These are phyloP conservation scores for Anoplopoma fimbria DNA, from an alignment of 2,113 vertebrate species.

Conservation along the genomic window DNA sequence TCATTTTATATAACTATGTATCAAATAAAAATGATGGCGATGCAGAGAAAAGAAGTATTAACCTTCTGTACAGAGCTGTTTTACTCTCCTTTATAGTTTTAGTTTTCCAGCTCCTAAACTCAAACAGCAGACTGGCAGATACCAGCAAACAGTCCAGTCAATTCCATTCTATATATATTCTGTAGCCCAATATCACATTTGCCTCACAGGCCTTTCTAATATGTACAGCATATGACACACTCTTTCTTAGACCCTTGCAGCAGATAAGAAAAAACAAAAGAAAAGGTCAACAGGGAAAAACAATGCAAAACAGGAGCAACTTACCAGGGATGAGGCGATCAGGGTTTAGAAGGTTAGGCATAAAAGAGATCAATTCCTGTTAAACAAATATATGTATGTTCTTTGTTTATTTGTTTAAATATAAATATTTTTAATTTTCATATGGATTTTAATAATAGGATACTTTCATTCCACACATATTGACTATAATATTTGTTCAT, in stretches of 20 bases:
- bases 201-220: not conserved
- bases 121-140: not conserved
- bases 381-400: not conserved
- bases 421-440: not conserved
- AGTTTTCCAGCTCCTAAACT: not conserved
- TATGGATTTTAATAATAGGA: not conserved
- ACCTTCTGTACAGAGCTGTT: not conserved
- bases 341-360: not conserved
- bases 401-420: not conserved
- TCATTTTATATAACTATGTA: too few relatives aligned
- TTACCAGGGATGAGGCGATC: not conserved
- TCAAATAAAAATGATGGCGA: not conserved
- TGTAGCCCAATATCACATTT: not conserved
- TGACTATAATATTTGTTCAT: not conserved
- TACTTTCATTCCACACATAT: not conserved
- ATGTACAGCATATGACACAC: not conserved
- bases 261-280: not conserved
- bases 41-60: too few relatives aligned
- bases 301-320: not conserved
- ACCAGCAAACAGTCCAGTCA: not conserved
- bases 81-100: not conserved
- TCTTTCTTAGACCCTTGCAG: not conserved
- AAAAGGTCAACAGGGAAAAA: not conserved
- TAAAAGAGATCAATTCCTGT: not conserved
- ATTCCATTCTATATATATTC: not conserved